Percentiles rank a stretch among this genome's conserved stretches.
Evolutionary conservation across 2,888 invertebrate genomes (phyloP).

Genomic region (Nomada fabriciana): DNA sequence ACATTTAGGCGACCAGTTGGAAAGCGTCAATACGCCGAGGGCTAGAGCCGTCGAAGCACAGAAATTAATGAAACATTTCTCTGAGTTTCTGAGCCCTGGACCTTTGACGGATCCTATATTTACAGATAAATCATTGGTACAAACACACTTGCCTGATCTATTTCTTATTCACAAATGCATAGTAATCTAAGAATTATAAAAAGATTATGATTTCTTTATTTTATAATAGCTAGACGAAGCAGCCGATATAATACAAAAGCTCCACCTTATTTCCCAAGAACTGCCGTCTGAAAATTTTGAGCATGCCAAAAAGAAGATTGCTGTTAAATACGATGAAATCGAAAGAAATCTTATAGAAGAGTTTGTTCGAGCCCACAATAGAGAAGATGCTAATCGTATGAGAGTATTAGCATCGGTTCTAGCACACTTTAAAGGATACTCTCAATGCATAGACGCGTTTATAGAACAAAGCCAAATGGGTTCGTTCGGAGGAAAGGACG

Average conservation of each 20-base stretch:
- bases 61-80: constrained; percentile 95
- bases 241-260: constrained; percentile 98
- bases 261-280: constrained; percentile 98
- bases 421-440: constrained; percentile 98
- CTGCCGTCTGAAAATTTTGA: constrained; percentile 94
- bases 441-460: constrained; percentile 97
- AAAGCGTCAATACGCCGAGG: constrained; percentile 97
- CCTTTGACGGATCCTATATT: constrained; percentile 94
- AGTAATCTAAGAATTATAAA: neutral
- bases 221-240: constrained; percentile 92
- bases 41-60: constrained; percentile 98
- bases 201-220: constrained; percentile 10
- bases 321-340: constrained; percentile 95
- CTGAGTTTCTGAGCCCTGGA: constrained; percentile 95
- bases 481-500: constrained; percentile 93
- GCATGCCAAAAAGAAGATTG: constrained; percentile 93
- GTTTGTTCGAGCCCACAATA: constrained; percentile 95
- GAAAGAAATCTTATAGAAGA: constrained; percentile 96
- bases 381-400: constrained; percentile 94
- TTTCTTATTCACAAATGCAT: neutral
- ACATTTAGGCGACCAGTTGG: constrained; percentile 99
- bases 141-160: constrained; percentile 31
- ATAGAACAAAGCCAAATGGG: constrained; percentile 98
- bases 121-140: constrained; percentile 92
- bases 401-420: constrained; percentile 96